These are phyloP conservation scores for Leucania comma DNA, from an alignment of 2,888 invertebrate genomes.

Conservation along the genomic window DNA sequence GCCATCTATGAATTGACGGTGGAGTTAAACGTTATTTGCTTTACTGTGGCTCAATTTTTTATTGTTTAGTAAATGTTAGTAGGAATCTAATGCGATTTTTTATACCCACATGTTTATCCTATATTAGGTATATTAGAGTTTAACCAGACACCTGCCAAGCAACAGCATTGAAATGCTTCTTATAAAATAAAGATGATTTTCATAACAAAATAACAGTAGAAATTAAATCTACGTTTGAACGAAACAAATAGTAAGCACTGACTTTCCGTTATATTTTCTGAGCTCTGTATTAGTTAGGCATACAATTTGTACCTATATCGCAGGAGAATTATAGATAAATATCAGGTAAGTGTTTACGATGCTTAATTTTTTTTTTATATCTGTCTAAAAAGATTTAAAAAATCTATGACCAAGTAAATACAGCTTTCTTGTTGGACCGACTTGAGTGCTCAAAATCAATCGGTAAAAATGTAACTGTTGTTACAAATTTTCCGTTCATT, in stretches of 20 bases:
- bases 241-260: neutral
- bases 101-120: neutral
- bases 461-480: neutral
- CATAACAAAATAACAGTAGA: neutral
- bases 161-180: neutral
- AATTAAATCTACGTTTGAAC: neutral
- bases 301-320: neutral
- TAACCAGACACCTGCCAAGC: too few species aligned
- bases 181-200: neutral
- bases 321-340: too few species aligned
- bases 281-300: neutral
- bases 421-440: neutral
- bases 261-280: neutral
- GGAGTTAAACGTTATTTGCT: constrained; percentile 15
- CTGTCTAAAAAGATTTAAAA: too few species aligned
- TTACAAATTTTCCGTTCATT: neutral
- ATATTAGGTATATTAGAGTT: neutral
- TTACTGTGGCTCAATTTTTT: neutral
- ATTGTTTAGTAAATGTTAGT: neutral
- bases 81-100: neutral
- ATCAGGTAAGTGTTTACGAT: too few species aligned
- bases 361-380: too few species aligned
- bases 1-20: constrained; percentile 59
- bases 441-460: constrained; percentile 2
- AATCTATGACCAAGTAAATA: too few species aligned